phyloP scores from a whole-genome alignment of 2,113 vertebrate genomes.

The Montifringilla adamsi region DNA sequence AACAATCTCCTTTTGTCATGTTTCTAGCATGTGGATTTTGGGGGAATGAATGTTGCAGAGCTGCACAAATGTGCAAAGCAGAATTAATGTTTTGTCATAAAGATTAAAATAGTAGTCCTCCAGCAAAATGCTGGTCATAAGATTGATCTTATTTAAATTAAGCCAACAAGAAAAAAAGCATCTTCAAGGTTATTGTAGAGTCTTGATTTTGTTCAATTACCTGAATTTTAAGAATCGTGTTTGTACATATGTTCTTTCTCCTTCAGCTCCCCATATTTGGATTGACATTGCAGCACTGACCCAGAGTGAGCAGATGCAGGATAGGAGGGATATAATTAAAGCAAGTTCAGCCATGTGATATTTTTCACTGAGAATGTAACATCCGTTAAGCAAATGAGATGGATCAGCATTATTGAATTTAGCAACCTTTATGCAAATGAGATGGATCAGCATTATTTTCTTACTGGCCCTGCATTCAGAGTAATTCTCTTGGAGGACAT shows the following conservation, averaged over 20 bases:
- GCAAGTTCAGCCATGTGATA: not conserved
- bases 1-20: not conserved
- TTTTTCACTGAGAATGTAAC: not conserved
- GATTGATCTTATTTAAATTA: not conserved
- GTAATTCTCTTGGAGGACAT: not conserved
- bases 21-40: not conserved
- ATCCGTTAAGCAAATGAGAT: not conserved
- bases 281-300: not conserved
- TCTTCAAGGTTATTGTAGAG: not conserved
- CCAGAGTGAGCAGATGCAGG: not conserved
- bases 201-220: not conserved
- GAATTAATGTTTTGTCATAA: not conserved
- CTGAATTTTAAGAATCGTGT: not conserved
- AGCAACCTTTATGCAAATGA: constrained; percentile 16
- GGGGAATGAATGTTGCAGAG: not conserved
- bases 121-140: not conserved
- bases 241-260: not conserved
- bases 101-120: not conserved
- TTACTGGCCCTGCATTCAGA: not conserved
- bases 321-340: not conserved
- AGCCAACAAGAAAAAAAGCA: not conserved
- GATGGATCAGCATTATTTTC: constrained; percentile 11
- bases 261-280: not conserved
- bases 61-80: not conserved
- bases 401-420: constrained; percentile 9